Percentiles rank a stretch among this genome's conserved stretches.
phyloP scores from a whole-genome alignment of 2,888 invertebrate genomes.

The Drosophila borborema region DNA sequence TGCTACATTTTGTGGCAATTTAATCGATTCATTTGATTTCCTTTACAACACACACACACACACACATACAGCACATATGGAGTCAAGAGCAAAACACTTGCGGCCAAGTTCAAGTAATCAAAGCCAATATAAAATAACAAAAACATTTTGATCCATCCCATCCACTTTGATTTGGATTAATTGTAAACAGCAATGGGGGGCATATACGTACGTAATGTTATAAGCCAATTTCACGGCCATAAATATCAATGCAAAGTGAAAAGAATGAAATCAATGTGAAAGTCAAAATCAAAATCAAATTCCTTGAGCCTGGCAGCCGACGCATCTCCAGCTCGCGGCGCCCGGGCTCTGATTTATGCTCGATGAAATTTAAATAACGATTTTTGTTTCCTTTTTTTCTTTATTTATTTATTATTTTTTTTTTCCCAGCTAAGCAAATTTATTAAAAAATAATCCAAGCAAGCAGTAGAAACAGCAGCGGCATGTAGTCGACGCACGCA shows the following conservation, averaged over 20 bases:
- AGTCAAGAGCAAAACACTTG: conserved; percentile 38
- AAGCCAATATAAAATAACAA: conserved; percentile 66
- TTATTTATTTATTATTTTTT: background rate
- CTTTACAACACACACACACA: conserved; percentile 2
- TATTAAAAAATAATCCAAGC: conserved; percentile 58
- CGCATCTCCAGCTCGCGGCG: conserved; percentile 11
- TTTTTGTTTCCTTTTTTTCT: background rate
- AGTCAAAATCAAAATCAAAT: conserved; percentile 33
- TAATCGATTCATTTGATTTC: conserved; percentile 58
- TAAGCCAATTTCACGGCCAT: conserved; percentile 69
- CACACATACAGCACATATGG: background rate
- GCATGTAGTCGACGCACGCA: background rate
- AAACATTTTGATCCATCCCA: conserved; percentile 44
- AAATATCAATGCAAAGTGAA: conserved; percentile 61
- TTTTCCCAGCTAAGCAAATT: conserved; percentile 70
- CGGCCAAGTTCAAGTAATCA: conserved; percentile 62
- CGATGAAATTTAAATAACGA: conserved; percentile 52
- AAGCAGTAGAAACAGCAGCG: background rate
- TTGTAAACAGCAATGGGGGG: conserved; percentile 41
- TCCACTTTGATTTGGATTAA: conserved; percentile 36
- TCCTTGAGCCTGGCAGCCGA: conserved; percentile 13
- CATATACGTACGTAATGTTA: conserved; percentile 50
- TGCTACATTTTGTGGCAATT: conserved; percentile 22
- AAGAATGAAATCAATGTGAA: conserved; percentile 21
- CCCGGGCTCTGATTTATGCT: conserved; percentile 64